Base-by-base conservation (phyloP, 2,888 invertebrate genomes). In the Incurvaria masculella region DNA sequence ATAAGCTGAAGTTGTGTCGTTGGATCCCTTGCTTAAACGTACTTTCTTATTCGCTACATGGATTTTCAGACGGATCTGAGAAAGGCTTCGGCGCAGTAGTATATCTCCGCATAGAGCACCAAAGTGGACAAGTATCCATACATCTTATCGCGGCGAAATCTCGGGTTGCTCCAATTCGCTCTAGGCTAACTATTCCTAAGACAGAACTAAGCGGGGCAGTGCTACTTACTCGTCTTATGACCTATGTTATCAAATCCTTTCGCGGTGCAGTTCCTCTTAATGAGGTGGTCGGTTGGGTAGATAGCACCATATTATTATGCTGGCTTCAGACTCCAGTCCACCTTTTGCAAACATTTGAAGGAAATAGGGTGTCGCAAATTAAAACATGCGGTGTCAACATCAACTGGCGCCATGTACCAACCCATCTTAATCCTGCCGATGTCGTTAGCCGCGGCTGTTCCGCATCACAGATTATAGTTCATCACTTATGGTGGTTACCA, bases 1-100 rank as follows among this genome's bases (percentile, higher is more conserved):
- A 10, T 23, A 10, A 23, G 10, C 10, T 23, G 10, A 23, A 23
- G 10, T 23, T 23, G 10, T 6, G 10, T 5, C 23, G 23, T 5
- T 23, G 23, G 23, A 10, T 23, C 23, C 10, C 10, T 6, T 10
- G 5, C 6, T 5, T 5, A 6, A 10, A 23, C 23, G 23, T 6
- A 23, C 5, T 5, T 23, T 10, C 5, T 23, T 23, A 23, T 23
- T 23, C 23, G 23, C 10, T 42, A 19, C 42, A 42, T 20, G 42
- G 52, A 14, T 54, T 54, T 20, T 50, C 49, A 39, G 54, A 54
- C 17, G 52, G 51, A 2, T 54, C 52, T 2, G 19, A 42, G 5
- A 18, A 18, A 4, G 52, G 54, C 2, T 50, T 45, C 14, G 54
- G 51, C 8, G 46, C 51, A 2, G 45, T 33, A 4, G 42, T 51